These are phyloP conservation scores for Eumeta japonica DNA, from an alignment of 1,140 invertebrate genomes.

Conservation along the genomic window DNA sequence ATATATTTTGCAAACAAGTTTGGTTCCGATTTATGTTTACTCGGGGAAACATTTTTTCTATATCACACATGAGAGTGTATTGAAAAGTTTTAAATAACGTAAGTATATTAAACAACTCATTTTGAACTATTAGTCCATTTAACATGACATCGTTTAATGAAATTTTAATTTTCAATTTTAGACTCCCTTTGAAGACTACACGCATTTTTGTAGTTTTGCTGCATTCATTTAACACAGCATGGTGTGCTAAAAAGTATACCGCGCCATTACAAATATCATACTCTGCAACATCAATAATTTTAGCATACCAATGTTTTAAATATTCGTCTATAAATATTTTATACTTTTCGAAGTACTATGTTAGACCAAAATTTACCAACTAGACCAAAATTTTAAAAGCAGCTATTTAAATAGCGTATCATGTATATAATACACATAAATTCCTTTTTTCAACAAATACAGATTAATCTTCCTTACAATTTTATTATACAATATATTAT, in stretches of 20 bases:
- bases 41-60: not conserved
- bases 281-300: conserved; percentile 8
- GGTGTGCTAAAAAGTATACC: conserved; percentile 4
- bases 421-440: too few relatives aligned
- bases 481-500: too few relatives aligned
- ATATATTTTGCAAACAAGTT: too few relatives aligned
- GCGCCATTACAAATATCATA: not conserved
- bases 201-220: too few relatives aligned
- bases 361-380: too few relatives aligned
- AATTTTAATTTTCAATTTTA: too few relatives aligned
- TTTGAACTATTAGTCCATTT: conserved; percentile 3
- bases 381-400: too few relatives aligned
- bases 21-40: not conserved
- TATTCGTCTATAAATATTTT: conserved; percentile 17
- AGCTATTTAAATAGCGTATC: too few relatives aligned
- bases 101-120: conserved; percentile 2
- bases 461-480: too few relatives aligned
- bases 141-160: not conserved
- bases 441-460: too few relatives aligned
- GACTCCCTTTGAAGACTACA: too few relatives aligned
- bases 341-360: conserved; percentile 7
- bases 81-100: not conserved
- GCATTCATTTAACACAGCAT: not conserved
- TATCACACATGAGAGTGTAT: conserved; percentile 1
- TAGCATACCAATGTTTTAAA: conserved; percentile 12